A percentile compares a stretch with the other conserved stretches of the same genome.
Evolutionary conservation across 2,888 invertebrate genomes (phyloP).

Genomic region (Ashinkailepas kermadecensis): DNA sequence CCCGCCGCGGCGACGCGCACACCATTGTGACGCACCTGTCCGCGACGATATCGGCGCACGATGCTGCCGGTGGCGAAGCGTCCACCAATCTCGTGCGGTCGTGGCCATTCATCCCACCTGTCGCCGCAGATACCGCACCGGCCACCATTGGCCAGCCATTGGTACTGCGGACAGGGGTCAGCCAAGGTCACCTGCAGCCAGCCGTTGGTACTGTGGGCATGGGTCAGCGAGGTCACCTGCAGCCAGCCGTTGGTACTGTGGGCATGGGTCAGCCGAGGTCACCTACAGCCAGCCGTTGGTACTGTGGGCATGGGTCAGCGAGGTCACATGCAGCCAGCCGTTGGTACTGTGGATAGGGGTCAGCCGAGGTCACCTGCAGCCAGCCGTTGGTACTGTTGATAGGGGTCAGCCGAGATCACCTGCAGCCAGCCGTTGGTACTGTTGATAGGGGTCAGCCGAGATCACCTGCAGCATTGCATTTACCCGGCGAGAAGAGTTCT

Average conservation of each 20-base stretch:
- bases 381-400: not conserved
- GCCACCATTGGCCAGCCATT: slow-evolving; percentile 70
- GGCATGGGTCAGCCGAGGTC: too few species aligned
- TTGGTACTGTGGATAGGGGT: too few species aligned
- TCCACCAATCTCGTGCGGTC: slow-evolving; percentile 75
- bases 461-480: too few species aligned
- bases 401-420: too few species aligned
- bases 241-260: not conserved
- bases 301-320: slow-evolving; percentile 24
- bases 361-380: not conserved
- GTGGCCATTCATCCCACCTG: slow-evolving; percentile 66
- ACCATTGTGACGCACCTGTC: slow-evolving; percentile 25
- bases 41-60: slow-evolving; percentile 65
- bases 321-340: too few species aligned
- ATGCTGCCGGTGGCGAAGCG: slow-evolving; percentile 72
- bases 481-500: too few species aligned
- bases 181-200: not conserved
- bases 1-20: not conserved
- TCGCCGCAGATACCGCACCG: slow-evolving; percentile 83
- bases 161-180: slow-evolving; percentile 39
- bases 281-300: slow-evolving; percentile 62
- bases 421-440: too few species aligned
- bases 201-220: too few species aligned
- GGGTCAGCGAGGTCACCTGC: not conserved
- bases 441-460: too few species aligned